Base-by-base conservation (phyloP, 64 coral and sea anemone species). In the Orbicella faveolata region DNA sequence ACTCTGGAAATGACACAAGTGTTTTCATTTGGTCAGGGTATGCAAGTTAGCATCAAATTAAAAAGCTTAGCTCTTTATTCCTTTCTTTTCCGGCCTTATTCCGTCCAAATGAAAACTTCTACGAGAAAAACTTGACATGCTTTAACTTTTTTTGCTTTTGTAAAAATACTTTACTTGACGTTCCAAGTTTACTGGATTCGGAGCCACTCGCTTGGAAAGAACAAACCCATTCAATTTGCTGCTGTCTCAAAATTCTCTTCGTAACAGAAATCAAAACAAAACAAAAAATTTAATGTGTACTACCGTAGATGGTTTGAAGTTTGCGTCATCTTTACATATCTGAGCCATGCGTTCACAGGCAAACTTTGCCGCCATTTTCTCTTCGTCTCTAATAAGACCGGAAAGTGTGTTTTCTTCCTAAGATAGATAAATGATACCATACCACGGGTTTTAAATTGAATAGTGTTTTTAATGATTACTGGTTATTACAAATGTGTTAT, bases 401-500 rank as follows among this genome's bases (percentile, higher is more conserved):
- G 75, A 63, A 34, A 92, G 53, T 51, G 90, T 87, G 11, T 17
- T 44, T 61, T 92, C 74, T n/a, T 92, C 90, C 90, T 87, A 73
- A 9, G 61, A 77, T 54, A 73, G 41, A 75, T 66, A 33, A 87
- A 83, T 59, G 21, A 92, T 52, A 39, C 65, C 57, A 84, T 61
- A 89, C 37, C 37, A 89, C n/a, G 20, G 21, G 16, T 73, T 39
- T 52, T 11, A 44, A 67, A 25, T 53, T 53, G 7, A 6, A 25
- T 68, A 26, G 9, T 34, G 14, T 33, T 61, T 89, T 70, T 54
- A 68, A 73, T 81, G 63, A 70, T 80, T 80, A 35, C n/a, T 68
- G 37, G 51, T 16, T 51, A 17, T 53, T 54, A 33, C 48, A 21
- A 23, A 69, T 25, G 9, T 23, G 23, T 9, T 69, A 3, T 23